phyloP scores from a whole-genome alignment of 2,797 vertebrate genomes.

The Bradypodion ventrale region DNA sequence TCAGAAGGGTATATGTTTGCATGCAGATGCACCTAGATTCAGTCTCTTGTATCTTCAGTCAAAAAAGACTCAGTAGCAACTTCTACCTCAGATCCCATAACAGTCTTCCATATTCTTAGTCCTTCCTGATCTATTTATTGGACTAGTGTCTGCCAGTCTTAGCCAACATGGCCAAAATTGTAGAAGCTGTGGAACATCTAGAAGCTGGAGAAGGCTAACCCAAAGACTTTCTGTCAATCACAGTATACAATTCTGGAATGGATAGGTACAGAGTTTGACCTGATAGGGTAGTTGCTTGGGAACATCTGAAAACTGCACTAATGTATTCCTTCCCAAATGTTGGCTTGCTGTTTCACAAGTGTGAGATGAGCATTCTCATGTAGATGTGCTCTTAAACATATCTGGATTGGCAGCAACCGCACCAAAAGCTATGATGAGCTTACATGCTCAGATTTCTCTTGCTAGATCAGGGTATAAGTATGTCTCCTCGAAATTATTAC shows the following conservation, averaged over 20 bases:
- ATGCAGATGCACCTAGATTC: background rate
- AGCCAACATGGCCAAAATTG: no score
- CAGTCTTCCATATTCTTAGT: no score
- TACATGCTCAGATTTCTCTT: background rate
- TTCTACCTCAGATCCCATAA: no score
- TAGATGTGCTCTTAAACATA: no score
- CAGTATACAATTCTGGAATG: background rate
- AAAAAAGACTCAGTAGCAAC: no score
- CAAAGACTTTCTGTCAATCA: background rate
- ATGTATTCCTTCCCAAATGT: no score
- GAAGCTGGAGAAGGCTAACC: background rate
- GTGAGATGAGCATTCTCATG: background rate
- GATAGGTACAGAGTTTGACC: background rate
- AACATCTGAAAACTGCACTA: no score
- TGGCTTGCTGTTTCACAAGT: background rate
- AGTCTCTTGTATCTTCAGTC: background rate
- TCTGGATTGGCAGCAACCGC: background rate
- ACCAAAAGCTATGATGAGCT: background rate
- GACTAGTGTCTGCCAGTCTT: no score
- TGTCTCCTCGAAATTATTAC: background rate
- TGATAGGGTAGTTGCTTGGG: no score
- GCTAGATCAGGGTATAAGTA: no score
- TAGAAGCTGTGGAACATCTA: no score
- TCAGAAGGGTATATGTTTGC: background rate
- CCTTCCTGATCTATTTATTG: no score